Evolutionary conservation across 2,113 vertebrate species (phyloP).

Genomic region (Ornithorhynchus anatinus): DNA sequence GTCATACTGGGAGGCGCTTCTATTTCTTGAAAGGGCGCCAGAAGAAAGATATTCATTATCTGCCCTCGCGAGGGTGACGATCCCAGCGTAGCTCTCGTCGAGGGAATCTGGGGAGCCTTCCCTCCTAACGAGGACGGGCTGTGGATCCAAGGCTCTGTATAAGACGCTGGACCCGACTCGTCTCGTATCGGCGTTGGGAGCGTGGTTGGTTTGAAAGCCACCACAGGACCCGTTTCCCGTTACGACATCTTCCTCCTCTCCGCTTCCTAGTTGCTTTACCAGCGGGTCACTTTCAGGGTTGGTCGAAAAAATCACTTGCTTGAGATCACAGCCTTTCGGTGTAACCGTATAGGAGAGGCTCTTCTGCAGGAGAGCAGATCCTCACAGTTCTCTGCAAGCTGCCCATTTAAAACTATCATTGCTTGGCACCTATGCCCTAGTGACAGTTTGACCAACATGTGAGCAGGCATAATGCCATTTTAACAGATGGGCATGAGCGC

Average conservation of each 20-base stretch:
- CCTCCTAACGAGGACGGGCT: background rate
- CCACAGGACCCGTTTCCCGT: rapidly evolving
- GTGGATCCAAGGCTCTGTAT: background rate
- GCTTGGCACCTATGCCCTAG: slow-evolving; percentile 76
- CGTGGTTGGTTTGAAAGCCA: background rate
- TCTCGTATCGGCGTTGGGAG: background rate
- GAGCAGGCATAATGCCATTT: slow-evolving; percentile 73
- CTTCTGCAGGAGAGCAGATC: slow-evolving; percentile 47
- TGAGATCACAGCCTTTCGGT: slow-evolving; percentile 33
- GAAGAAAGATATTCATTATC: too few relatives aligned
- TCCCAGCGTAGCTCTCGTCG: too few relatives aligned
- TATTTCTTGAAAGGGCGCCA: too few relatives aligned
- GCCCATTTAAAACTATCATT: slow-evolving; percentile 71
- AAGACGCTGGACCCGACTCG: background rate
- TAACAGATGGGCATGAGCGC: slow-evolving; percentile 68
- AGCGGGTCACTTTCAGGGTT: background rate
- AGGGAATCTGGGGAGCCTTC: too few relatives aligned
- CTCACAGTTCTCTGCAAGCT: slow-evolving; percentile 56
- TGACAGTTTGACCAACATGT: slow-evolving; percentile 80
- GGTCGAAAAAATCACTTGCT: slow-evolving; percentile 35
- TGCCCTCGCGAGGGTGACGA: too few relatives aligned
- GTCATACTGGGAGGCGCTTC: too few relatives aligned
- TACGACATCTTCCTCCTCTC: background rate
- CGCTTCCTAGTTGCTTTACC: background rate
- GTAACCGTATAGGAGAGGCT: slow-evolving; percentile 37